Conservation (phyloP, 2,113 vertebrate genomes). For the Oriolus oriolus region DNA sequence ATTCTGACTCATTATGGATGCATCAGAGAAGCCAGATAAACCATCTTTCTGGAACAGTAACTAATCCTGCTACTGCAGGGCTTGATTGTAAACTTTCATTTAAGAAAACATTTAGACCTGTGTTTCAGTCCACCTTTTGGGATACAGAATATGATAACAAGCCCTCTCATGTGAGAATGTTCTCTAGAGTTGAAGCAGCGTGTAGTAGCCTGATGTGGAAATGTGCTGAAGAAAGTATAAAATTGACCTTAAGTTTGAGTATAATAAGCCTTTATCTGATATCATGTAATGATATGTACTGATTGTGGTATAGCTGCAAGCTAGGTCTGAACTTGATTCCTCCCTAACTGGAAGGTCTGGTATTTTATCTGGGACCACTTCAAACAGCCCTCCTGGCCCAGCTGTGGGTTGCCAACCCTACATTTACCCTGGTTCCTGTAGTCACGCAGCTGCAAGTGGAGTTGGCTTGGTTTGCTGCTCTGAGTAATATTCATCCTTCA, state of each 20-base stretch:
- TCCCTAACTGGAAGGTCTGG: neutral
- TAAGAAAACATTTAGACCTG: neutral
- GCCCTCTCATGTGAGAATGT: neutral
- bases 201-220: conserved; percentile 1
- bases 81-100: neutral
- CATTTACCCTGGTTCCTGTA: neutral
- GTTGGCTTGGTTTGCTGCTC: neutral
- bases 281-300: neutral
- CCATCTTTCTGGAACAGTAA: neutral
- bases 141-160: neutral
- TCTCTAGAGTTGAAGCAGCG: neutral
- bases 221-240: neutral
- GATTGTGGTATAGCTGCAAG: neutral
- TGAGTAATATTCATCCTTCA: neutral
- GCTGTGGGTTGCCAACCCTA: neutral
- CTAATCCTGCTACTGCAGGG: neutral
- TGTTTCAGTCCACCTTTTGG: neutral
- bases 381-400: neutral
- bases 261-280: neutral
- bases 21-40: neutral
- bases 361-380: conserved; percentile 2
- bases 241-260: neutral
- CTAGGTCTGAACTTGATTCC: neutral
- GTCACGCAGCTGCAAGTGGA: neutral
- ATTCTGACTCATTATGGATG: neutral